phyloP scores from a whole-genome alignment of 2,113 vertebrate genomes.

The Galeopterus variegatus region DNA sequence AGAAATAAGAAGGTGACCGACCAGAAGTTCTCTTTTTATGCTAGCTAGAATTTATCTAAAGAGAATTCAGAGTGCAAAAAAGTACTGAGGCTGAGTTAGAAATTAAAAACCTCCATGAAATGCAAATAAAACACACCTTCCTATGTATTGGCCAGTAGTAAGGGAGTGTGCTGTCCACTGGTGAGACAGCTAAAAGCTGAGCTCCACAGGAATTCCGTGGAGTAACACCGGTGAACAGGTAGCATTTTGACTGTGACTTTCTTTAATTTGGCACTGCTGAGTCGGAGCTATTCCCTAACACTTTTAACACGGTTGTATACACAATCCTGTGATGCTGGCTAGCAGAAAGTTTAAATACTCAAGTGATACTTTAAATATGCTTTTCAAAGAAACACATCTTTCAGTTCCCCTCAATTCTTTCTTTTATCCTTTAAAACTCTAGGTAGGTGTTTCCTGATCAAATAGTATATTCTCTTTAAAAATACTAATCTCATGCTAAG shows the following conservation, averaged over 20 bases:
- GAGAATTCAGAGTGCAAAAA: neutral
- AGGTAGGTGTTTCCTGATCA: conserved; percentile 55
- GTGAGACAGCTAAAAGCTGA: neutral
- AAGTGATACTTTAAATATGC: conserved; percentile 32
- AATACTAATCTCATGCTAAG: neutral
- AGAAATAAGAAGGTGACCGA: neutral
- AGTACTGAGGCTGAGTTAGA: neutral
- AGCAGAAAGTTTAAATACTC: conserved; percentile 12
- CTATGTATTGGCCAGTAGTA: neutral
- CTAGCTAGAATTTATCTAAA: neutral
- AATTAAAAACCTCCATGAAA: neutral
- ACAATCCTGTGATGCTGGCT: neutral
- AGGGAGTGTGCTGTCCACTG: no score
- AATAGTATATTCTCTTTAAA: conserved; percentile 64
- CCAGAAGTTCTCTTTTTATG: neutral
- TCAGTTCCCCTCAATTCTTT: neutral
- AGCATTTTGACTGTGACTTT: neutral
- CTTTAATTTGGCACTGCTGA: neutral
- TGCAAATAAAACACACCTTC: neutral
- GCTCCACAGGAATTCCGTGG: fast-evolving
- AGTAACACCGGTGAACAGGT: neutral
- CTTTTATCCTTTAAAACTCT: conserved; percentile 64
- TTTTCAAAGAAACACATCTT: conserved; percentile 19
- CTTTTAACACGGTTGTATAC: neutral
- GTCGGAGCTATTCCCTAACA: fast-evolving